Percentiles rank a stretch among this genome's conserved stretches.
These are phyloP conservation scores for Cheilinus undulatus DNA, from an alignment of 2,113 vertebrate species.

Conservation along the genomic window DNA sequence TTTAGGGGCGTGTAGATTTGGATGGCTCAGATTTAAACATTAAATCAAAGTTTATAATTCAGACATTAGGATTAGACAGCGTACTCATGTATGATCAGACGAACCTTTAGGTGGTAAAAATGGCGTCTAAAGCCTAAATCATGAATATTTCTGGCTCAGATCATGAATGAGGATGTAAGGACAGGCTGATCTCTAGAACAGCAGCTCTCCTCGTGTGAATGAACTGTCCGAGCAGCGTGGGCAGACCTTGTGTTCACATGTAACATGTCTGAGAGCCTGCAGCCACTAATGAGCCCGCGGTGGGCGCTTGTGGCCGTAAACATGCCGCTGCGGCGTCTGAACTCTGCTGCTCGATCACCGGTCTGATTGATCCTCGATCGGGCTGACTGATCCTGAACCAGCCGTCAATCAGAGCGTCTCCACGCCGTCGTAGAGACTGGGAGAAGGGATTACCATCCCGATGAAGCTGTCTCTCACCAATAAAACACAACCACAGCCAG, in stretches of 20 bases:
- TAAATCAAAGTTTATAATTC: no score
- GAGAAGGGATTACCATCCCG: slow-evolving; percentile 23
- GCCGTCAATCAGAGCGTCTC: slow-evolving; percentile 17
- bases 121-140: no score
- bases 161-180: no score
- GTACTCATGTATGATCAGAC: no score
- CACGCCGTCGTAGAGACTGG: background rate
- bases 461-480: slow-evolving; percentile 3
- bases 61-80: no score
- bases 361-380: slow-evolving; percentile 42
- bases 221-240: no score
- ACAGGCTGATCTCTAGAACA: no score
- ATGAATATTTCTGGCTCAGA: no score
- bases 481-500: slow-evolving; percentile 16
- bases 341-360: background rate
- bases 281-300: slow-evolving; percentile 3
- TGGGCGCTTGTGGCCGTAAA: slow-evolving; percentile 40
- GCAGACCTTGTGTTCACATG: background rate
- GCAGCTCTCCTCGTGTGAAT: no score
- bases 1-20: no score
- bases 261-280: slow-evolving; percentile 14
- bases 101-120: no score
- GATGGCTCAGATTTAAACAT: no score
- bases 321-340: slow-evolving; percentile 1
- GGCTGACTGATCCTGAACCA: slow-evolving; percentile 8